Evolutionary conservation across 2,113 vertebrate genomes (phyloP).

Genomic region (Malurus alboscapulatus): DNA sequence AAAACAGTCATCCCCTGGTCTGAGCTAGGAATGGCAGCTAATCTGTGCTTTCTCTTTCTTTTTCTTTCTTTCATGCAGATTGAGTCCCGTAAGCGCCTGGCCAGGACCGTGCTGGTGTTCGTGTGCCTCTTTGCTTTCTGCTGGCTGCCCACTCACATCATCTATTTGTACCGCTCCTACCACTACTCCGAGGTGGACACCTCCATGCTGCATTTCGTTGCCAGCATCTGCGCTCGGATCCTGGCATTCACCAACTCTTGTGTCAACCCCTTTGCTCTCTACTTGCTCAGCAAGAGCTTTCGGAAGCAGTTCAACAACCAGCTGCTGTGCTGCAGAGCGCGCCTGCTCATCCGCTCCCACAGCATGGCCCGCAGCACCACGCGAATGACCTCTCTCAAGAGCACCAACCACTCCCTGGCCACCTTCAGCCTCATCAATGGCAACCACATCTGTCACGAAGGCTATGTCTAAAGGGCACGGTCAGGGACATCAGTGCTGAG

Average conservation of each 20-base stretch:
- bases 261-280: constrained; percentile 94
- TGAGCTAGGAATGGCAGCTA: neutral
- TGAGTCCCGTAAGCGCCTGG: constrained; percentile 91
- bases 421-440: constrained; percentile 86
- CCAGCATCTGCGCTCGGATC: constrained; percentile 87
- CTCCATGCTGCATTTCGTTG: constrained; percentile 86
- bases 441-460: constrained; percentile 78
- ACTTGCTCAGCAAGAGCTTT: constrained; percentile 92
- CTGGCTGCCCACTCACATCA: constrained; percentile 92
- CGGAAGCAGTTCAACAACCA: constrained; percentile 94
- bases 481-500: neutral
- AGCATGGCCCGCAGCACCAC: constrained; percentile 80
- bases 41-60: neutral
- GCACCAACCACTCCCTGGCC: constrained; percentile 84
- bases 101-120: constrained; percentile 93
- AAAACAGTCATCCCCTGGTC: neutral
- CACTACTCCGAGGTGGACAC: constrained; percentile 94
- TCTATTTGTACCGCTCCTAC: constrained; percentile 95
- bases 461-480: constrained; percentile 70
- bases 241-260: constrained; percentile 96
- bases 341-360: constrained; percentile 68
- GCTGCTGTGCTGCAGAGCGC: constrained; percentile 82
- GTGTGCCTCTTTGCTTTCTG: constrained; percentile 93
- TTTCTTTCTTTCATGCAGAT: constrained; percentile 73
- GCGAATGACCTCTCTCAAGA: constrained; percentile 87